A percentile compares a stretch with the other conserved stretches of the same genome.
These are phyloP conservation scores for Heterocephalus glaber DNA, from an alignment of 2,113 vertebrate species.

Conservation along the genomic window DNA sequence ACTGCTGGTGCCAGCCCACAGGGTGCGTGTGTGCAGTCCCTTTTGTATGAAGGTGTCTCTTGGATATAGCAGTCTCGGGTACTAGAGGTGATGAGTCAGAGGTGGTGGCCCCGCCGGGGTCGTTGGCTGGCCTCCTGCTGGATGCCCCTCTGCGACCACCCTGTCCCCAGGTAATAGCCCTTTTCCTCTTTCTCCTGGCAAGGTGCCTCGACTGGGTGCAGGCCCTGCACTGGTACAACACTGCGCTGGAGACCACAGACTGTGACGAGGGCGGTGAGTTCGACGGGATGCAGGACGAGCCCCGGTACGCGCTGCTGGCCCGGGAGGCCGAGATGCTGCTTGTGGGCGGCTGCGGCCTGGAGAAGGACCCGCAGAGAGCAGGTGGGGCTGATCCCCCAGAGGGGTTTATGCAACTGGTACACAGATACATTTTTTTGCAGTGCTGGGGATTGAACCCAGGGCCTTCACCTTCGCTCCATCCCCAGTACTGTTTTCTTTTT, in stretches of 20 bases:
- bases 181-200: neutral
- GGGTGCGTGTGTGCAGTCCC: neutral
- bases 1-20: neutral
- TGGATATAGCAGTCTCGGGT: neutral
- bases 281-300: constrained; percentile 94
- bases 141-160: neutral
- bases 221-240: constrained; percentile 92
- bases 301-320: constrained; percentile 92
- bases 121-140: neutral
- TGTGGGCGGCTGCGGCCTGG: constrained; percentile 87
- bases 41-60: neutral
- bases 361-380: constrained; percentile 91
- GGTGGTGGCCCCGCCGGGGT: neutral
- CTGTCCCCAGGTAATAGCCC: neutral
- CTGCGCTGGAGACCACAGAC: constrained; percentile 91
- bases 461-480: neutral
- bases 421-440: neutral
- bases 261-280: constrained; percentile 96
- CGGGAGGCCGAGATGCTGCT: constrained; percentile 94
- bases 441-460: neutral
- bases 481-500: neutral
- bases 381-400: constrained; percentile 82
- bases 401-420: neutral
- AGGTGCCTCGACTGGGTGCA: constrained; percentile 92
- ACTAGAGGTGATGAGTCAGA: neutral